Base-by-base conservation (phyloP, 2,113 vertebrate species). In the Benitochromis conjunctus region DNA sequence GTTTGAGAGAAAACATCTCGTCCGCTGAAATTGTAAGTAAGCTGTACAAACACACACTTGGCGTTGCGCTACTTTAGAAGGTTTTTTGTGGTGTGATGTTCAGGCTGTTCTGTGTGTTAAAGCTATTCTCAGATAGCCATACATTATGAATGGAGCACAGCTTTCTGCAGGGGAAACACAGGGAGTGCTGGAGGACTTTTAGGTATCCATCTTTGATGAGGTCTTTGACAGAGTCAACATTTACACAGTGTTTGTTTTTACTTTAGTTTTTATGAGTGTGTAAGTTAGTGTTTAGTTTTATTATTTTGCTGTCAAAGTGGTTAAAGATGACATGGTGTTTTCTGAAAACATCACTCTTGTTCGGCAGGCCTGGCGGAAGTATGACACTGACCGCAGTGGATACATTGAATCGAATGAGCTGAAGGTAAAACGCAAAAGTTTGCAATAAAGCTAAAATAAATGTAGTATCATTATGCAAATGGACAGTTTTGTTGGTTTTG, bases 351-450 rank as follows among this genome's bases (percentile, higher is more conserved):
- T 77, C 12, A 1, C 60, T 86, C 36, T 77, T 85, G 51, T 87
- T 78, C 81, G 84, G 1, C 96, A 99, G 98, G 97, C 98, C 7
- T 99, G 98, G 98, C 93, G 98, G 89, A 97, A 94, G 94, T 99
- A 99, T 21, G 98, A 99, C 95, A 97, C 97, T 0, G 98, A 99
- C 94, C 96, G 98, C 66, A 99, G 98, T 3, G 98, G 98, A 85
- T 99, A 98, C 95, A 99, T 99, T 1, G 98, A 99, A 91, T 97
- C 98, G 21, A 99, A 99, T 1, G 98, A 99, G 94, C 97, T 99
- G 80, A 98, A 99, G 98, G 98, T 99, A 96, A 91, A 96, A 57
- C 12, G 24, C n/a, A 12, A 57, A n/a, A 16, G 36, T 34, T 9
- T 43, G 55, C 7, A n/a, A n/a, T 34, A 34, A 53, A 53, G 71